Base-by-base conservation (phyloP, 92 coral and sea anemone genomes). In the Actinernus sp. region DNA sequence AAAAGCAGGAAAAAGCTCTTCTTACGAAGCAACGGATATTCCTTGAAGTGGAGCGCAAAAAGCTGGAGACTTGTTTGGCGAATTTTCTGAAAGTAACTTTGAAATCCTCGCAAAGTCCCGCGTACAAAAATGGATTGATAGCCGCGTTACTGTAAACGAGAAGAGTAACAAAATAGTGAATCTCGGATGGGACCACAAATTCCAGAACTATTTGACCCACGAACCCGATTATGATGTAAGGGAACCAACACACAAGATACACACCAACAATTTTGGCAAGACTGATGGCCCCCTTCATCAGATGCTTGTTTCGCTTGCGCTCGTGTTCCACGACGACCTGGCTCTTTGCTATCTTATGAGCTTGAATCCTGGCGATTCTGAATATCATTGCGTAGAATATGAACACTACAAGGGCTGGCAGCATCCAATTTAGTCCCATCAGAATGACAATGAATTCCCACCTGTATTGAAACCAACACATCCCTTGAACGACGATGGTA, bases 91-190 rank as follows among this genome's bases (percentile, higher is more conserved):
- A 86, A n/a, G 73, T 82, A 32, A 50, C 58, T 1, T 91, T 81
- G 54, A 90, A 90, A 55, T 90, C 96, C 30, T 76, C 87, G 54
- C 96, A 86, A 14, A 90, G 79, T 1, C 96, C 82, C 4, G 92
- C 96, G 33, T 90, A 90, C 36, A 90, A 65, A 31, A 90, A 80
- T 0, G 96, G 96, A 39, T 86, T 90, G 8, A 90, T 82, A 3
- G 92, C 79, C 1, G 87, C 63, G 71, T 83, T 90, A 14, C 81
- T 59, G 44, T 90, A 90, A 28, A 71, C 73, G 2, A 86, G 79
- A 4, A 85, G 49, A 20, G 75, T 37, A n/a, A 90, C 74, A 4
- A 58, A 23, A 30, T 74, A 69, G 29, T 75, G 87, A 33, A 78
- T 27, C 39, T 49, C 77, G 9, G 26, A 9, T 10, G 74, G 73